Evolutionary conservation across 2,113 vertebrate genomes (phyloP), one percentile per base, ranked within the genome.

Genomic region (Lepus americanus): DNA sequence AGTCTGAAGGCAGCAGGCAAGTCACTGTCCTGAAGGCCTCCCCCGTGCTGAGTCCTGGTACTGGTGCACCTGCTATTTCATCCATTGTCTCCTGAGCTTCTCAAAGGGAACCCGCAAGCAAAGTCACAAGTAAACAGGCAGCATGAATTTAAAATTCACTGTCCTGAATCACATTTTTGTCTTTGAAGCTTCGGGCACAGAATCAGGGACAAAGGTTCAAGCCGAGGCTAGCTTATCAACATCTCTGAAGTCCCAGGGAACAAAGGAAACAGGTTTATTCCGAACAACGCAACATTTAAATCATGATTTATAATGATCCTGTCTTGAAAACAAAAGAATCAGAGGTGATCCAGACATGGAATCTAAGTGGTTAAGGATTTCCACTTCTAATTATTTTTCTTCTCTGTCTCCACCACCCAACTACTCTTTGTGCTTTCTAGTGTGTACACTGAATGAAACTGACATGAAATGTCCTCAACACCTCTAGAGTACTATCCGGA

Each of bases 211-310:
- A 72, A 3, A 59, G 9, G 61, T n/a, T 70, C 70, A 78, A 72
- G 70, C 76, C 13, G 7, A 44, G 44, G 44, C 44, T 44, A 44
- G 44, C 44, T 44, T 44, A 44, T 72, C 51, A 49, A 14, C 9
- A 67, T 25, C 17, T 73, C 72, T 29, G 23, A 82, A 69, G 49
- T 29, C n/a, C 53, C 77, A 74, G n/a, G n/a, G 9, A 79, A 61
- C 67, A 78, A 92, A 83, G 69, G 39, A 70, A 39, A 93, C 12
- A 92, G 36, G 39, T 39, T 86, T 64, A 53, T 44, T 72, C 49
- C 67, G 36, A 86, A 70, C 77, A 78, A 83, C 0, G 12, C 53
- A 83, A 79, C 55, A 94, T 94, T 80, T 79, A 95, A 91, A 81
- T 23, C 69, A 36, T 39, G 25, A 82, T 82, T 69, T 74, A 63